Evolutionary conservation across 2,888 invertebrate genomes (phyloP), one percentile per base, ranked within the genome.

Genomic region (Chrysina gloriosa): DNA sequence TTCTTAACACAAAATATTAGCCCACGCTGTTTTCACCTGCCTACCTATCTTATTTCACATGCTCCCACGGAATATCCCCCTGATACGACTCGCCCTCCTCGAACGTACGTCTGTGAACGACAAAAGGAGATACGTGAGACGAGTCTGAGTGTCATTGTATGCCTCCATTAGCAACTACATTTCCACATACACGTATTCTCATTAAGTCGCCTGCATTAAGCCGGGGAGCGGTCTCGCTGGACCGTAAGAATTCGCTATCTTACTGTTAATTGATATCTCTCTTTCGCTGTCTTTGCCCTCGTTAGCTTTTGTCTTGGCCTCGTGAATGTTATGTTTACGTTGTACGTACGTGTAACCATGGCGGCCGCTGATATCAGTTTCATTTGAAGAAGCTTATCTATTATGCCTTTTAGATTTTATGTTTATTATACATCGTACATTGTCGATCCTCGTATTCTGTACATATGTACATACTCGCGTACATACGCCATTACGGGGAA

Each of bases 141-240:
- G 6, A 11, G 6, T 25, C 48, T 5, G 11, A 21, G 48, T 48
- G 48, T 48, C 21, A 19, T 48, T 47, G 9, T 48, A 27, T 23
- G 11, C 48, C 5, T 48, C 48, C 48, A 48, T 48, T 48, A 48
- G 48, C n/a, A 6, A 25, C 7, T 34, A n/a, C 36, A 14, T 36
- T n/a, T 36, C 14, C 48, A n/a, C 14, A 27, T 1, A 50, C 48
- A 11, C 23, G n/a, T 56, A n/a, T 34, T n/a, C 56, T 56, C 34
- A 56, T 34, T 56, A 56, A 58, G 58, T 25, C 36, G 36, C 63
- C 36, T 50, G 9, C 63, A 31, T 68, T 47, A 66, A 39, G 29
- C 19, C 63, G 67, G 69, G 71, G 69, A 52, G 67, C 56, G 71
- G 71, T 63, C 54, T 21, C 69, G 63, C 25, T 67, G 69, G 69